phyloP scores from a whole-genome alignment of 1,140 invertebrate genomes.

The Hirudo medicinalis region DNA sequence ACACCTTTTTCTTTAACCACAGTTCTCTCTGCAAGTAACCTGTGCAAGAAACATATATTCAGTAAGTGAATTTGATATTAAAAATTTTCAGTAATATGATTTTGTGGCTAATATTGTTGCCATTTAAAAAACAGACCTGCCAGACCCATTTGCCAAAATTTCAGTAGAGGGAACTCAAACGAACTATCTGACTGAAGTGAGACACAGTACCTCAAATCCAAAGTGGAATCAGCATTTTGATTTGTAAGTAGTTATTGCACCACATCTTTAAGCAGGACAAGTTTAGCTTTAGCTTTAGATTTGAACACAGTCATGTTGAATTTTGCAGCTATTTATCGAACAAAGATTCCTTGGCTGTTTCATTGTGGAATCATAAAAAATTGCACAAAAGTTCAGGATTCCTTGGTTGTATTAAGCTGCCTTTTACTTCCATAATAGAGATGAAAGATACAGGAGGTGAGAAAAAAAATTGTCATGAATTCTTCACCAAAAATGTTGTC shows the following conservation, averaged over 20 bases:
- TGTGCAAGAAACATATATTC: conserved; percentile 84
- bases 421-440: conserved; percentile 74
- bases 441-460: conserved; percentile 93
- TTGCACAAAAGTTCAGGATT: conserved; percentile 84
- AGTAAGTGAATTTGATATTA: conserved; percentile 56
- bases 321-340: conserved; percentile 59
- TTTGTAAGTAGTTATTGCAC: conserved; percentile 49
- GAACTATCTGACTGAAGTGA: conserved; percentile 81
- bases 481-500: too few relatives aligned
- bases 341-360: conserved; percentile 84
- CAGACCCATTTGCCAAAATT: conserved; percentile 92
- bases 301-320: not conserved
- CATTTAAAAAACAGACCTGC: conserved; percentile 54
- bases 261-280: too few relatives aligned
- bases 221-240: conserved; percentile 98
- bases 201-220: conserved; percentile 84
- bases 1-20: conserved; percentile 45
- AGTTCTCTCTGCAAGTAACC: conserved; percentile 88
- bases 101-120: too few relatives aligned
- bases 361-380: conserved; percentile 88
- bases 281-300: not conserved
- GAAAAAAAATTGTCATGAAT: conserved; percentile 27
- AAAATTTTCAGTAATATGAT: conserved; percentile 26
- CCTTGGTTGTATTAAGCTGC: conserved; percentile 81
- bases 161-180: conserved; percentile 88